phyloP scores from a whole-genome alignment of 2,888 invertebrate species.

The Andrena praecox region DNA sequence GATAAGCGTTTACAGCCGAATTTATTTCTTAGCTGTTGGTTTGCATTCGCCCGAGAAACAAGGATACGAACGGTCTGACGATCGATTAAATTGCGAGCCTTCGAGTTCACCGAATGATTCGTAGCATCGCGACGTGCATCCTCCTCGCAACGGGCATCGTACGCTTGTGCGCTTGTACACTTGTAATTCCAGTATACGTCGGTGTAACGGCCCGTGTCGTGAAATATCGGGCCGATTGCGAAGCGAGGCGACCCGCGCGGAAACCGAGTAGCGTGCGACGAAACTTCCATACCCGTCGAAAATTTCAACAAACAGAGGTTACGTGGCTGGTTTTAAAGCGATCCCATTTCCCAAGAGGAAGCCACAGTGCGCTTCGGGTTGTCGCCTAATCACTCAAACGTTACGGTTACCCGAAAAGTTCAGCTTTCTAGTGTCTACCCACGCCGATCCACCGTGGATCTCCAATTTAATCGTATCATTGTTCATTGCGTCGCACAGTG shows the following conservation, averaged over 20 bases:
- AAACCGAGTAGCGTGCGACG: conserved; percentile 34
- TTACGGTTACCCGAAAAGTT: conserved; percentile 33
- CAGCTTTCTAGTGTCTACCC: conserved; percentile 14
- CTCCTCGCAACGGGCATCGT: conserved; percentile 30
- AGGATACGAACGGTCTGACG: background rate
- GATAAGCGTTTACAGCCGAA: conserved; percentile 44
- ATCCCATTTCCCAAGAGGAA: conserved; percentile 2
- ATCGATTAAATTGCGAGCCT: conserved; percentile 32
- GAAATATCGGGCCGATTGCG: conserved; percentile 62
- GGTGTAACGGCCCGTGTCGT: conserved; percentile 40
- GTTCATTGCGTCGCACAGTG: background rate
- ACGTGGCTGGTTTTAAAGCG: conserved; percentile 75
- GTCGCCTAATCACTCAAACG: conserved; percentile 43
- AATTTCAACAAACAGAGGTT: conserved; percentile 76
- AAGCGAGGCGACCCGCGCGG: conserved; percentile 32
- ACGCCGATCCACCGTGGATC: conserved; percentile 29
- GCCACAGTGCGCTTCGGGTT: background rate
- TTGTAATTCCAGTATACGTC: conserved; percentile 43
- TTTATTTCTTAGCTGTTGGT: background rate
- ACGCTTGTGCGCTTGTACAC: conserved; percentile 42
- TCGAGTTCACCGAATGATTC: conserved; percentile 27
- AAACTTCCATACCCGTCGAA: conserved; percentile 67
- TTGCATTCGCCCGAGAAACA: conserved; percentile 3
- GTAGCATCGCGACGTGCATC: conserved; percentile 26
- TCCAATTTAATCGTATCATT: conserved; percentile 41